Conservation (phyloP, 2,888 invertebrate species). For the Petrolisthes manimaculis region DNA sequence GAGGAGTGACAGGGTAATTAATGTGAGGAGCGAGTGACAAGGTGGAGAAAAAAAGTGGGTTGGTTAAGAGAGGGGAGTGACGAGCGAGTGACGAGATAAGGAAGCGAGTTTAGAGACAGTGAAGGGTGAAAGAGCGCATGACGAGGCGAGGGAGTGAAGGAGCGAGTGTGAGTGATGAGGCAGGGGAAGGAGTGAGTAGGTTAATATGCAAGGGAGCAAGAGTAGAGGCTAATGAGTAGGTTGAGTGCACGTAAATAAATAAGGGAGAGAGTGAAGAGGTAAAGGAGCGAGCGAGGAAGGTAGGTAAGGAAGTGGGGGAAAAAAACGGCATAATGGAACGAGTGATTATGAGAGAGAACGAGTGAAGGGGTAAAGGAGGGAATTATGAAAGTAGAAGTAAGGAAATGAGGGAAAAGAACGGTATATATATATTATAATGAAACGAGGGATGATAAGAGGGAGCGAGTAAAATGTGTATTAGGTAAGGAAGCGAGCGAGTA, state of each 20-base stretch:
- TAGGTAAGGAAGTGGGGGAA: background rate
- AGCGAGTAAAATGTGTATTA: background rate
- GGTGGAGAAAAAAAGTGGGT: background rate
- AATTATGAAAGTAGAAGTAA: background rate
- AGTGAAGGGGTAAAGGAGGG: too few relatives aligned
- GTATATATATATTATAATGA: background rate
- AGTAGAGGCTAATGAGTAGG: background rate
- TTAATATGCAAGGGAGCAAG: background rate
- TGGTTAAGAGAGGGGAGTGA: background rate
- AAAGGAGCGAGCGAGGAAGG: background rate
- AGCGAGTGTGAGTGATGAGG: background rate
- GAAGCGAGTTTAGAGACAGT: background rate
- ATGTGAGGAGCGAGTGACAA: background rate
- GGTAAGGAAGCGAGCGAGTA: background rate
- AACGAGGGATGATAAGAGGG: background rate
- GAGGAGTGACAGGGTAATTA: background rate
- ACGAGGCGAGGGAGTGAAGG: background rate
- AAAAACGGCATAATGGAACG: background rate
- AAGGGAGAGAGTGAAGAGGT: conserved; percentile 5
- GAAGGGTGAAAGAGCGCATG: background rate
- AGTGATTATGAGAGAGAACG: background rate
- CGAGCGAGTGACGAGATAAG: background rate
- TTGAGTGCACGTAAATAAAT: background rate
- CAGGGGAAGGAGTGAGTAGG: background rate
- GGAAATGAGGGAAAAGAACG: background rate